Percentiles rank a stretch among this genome's conserved stretches.
Conservation (phyloP, 1,140 invertebrate genomes). For the Dreissena polymorpha region DNA sequence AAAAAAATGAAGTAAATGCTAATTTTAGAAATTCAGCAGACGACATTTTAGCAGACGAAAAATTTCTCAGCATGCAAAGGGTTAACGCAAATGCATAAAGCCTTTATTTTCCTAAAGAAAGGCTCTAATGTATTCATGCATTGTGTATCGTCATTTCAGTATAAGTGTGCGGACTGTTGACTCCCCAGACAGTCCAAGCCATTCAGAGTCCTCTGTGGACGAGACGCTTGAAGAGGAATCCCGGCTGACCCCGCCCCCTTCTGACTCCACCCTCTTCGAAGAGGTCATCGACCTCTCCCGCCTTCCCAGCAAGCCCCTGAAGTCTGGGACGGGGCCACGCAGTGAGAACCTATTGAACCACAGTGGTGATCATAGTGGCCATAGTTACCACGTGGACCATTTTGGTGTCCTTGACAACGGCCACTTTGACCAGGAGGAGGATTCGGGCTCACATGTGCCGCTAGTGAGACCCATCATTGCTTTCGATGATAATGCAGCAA, state of each 20-base stretch:
- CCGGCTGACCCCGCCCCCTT: slow-evolving; percentile 31
- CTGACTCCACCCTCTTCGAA: slow-evolving; percentile 64
- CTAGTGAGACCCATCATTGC: slow-evolving; percentile 68
- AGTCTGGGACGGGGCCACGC: background rate
- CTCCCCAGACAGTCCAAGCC: slow-evolving; percentile 62
- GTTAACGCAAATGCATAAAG: too few species aligned
- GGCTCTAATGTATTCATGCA: too few species aligned
- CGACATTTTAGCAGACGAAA: too few species aligned
- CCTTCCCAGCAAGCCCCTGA: slow-evolving; percentile 40
- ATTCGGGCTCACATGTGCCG: slow-evolving; percentile 28
- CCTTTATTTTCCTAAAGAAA: too few species aligned
- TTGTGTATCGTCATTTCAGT: slow-evolving; percentile 56
- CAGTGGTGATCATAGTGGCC: slow-evolving; percentile 65
- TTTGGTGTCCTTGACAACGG: slow-evolving; percentile 59
- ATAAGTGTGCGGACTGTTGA: slow-evolving; percentile 72
- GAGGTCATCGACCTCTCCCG: slow-evolving; percentile 68
- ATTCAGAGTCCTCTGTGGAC: slow-evolving; percentile 52
- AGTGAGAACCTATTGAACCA: slow-evolving; percentile 51
- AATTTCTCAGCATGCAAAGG: too few species aligned
- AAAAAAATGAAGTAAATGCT: too few species aligned
- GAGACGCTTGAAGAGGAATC: slow-evolving; percentile 53
- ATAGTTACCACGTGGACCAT: slow-evolving; percentile 67
- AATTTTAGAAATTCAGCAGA: too few species aligned
- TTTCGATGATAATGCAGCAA: slow-evolving; percentile 73
- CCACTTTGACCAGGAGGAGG: slow-evolving; percentile 46